Conservation (phyloP, 2,113 vertebrate species). For the Pseudonaja textilis region DNA sequence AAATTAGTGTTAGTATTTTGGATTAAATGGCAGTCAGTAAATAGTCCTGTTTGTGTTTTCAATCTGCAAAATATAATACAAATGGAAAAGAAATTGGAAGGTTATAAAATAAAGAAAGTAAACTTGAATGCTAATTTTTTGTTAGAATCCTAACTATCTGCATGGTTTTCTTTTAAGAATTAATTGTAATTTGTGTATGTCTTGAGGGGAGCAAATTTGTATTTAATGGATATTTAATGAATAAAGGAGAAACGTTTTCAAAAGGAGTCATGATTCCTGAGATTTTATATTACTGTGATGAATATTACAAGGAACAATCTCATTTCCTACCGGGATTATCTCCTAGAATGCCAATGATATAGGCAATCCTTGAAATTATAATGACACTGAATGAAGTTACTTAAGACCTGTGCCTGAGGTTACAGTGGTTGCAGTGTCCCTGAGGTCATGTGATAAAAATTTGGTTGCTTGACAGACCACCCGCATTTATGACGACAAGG, state of each 20-base stretch:
- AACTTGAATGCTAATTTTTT: too few species aligned
- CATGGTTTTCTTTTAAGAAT: background rate
- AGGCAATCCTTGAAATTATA: background rate
- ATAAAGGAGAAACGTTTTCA: background rate
- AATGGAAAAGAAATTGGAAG: background rate
- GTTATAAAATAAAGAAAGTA: background rate
- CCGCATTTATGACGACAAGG: background rate
- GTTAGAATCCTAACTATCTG: background rate
- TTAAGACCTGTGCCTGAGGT: background rate
- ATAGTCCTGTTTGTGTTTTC: background rate
- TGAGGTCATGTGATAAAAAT: background rate
- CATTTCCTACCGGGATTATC: background rate
- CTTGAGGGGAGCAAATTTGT: background rate
- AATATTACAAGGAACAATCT: background rate
- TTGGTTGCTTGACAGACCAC: background rate
- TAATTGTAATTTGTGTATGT: background rate
- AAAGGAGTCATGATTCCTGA: background rate
- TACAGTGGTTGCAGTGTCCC: background rate
- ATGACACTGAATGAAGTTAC: background rate
- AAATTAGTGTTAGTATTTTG: background rate
- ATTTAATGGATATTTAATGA: background rate
- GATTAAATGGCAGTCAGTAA: background rate
- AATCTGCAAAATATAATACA: background rate
- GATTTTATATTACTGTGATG: background rate
- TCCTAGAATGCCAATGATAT: background rate